Evolutionary conservation across 1,140 invertebrate species (phyloP), one percentile per base, ranked within the genome.

Genomic region (Leptinotarsa lineolata): DNA sequence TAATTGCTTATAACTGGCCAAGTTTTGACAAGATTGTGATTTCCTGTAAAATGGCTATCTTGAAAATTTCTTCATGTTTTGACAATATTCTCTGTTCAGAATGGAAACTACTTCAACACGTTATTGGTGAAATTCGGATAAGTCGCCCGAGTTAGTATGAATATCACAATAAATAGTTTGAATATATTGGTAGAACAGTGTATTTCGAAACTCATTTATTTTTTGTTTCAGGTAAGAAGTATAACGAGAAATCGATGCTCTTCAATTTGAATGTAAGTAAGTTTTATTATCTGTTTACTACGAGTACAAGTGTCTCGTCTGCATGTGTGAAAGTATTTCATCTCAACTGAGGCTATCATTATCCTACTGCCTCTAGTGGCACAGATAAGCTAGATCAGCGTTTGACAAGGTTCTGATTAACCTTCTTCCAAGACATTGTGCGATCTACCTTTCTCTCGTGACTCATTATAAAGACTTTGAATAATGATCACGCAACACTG

Each of bases 221-320:
- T n/a, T 54, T 54, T 54, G n/a, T 54, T 54, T n/a, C 48, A 54
- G 48, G 48, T 54, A 54, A 54, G 48, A 54, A 18, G 15, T 54
- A 15, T 16, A 15, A 4, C n/a, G 6, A 18, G n/a, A n/a, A 54
- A 2, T 54, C n/a, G 16, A 54, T 18, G 48, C n/a, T 15, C 48
- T 16, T 54, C 48, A 54, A 15, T 54, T 54, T 8, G 15, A 3
- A 54, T 18, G 48, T 54, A 54, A 48, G 46, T 48, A 48, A 54
- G n/a, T 54, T 18, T 39, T 8, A 54, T 18, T 54, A 54, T 54
- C n/a, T 54, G 6, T 18, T 16, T 54, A 54, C 48, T n/a, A 54
- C 48, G 48, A n/a, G 6, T 16, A 16, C 48, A 13, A 54, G 48
- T 5, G 13, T 18, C 2, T 54, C 48, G 48, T n/a, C 48, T 54